Conservation (phyloP, 1,140 invertebrate species). For the Aplysia californica region DNA sequence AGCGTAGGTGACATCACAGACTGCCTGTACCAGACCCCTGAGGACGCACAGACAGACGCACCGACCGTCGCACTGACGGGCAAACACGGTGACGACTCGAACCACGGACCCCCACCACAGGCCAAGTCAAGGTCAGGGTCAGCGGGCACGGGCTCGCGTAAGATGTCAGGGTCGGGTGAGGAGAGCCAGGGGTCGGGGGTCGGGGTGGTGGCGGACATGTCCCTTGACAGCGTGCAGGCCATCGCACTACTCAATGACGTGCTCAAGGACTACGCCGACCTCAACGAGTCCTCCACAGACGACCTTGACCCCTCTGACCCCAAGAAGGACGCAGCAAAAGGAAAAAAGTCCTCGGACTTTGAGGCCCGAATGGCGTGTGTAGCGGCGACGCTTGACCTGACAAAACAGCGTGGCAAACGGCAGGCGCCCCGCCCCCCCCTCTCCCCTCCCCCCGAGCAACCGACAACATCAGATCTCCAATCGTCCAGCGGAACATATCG, state of each 20-base stretch:
- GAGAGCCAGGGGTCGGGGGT: too few species aligned
- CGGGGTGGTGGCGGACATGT: too few species aligned
- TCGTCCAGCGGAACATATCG: background rate
- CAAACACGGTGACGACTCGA: background rate
- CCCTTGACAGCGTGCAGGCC: too few species aligned
- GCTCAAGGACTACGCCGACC: constrained; percentile 47
- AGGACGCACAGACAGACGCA: background rate
- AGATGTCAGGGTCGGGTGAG: too few species aligned
- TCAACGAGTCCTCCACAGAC: constrained; percentile 36
- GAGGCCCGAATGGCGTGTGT: constrained; percentile 56
- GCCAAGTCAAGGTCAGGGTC: background rate
- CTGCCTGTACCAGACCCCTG: constrained; percentile 25
- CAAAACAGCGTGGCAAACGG: constrained; percentile 46
- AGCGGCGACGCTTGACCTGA: constrained; percentile 47
- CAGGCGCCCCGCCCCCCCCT: constrained; percentile 54
- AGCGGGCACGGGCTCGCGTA: background rate
- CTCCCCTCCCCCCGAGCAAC: constrained; percentile 48
- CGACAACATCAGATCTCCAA: constrained; percentile 28
- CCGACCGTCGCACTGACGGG: too few species aligned
- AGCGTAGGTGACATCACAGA: constrained; percentile 32
- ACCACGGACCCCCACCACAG: background rate
- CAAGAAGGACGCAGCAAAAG: constrained; percentile 15
- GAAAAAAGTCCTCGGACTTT: constrained; percentile 47
- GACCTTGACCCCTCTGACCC: constrained; percentile 18
- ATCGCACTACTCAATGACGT: constrained; percentile 57